phyloP scores from a whole-genome alignment of 2,797 vertebrate species.

The Rousettus madagascariensis region DNA sequence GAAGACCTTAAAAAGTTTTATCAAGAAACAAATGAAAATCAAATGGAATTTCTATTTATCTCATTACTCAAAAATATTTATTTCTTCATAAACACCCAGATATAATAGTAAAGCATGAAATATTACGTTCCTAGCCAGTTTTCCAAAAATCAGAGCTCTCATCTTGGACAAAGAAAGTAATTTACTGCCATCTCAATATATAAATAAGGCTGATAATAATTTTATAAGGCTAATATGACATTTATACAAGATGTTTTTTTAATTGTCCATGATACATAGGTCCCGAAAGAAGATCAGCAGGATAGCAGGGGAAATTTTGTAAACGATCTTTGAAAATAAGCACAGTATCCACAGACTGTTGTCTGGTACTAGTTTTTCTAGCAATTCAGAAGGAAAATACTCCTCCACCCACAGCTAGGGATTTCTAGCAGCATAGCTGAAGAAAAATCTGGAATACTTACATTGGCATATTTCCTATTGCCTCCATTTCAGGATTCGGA shows the following conservation, averaged over 20 bases:
- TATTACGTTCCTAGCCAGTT: constrained; percentile 20
- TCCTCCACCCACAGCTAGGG: constrained; percentile 58
- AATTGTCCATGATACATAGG: constrained; percentile 8
- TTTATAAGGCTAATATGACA: background rate
- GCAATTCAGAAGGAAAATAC: constrained; percentile 31
- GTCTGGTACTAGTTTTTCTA: constrained; percentile 49
- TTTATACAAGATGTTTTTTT: constrained; percentile 13
- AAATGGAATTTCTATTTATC: background rate
- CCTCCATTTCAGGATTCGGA: constrained; percentile 22
- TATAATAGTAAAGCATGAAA: constrained; percentile 41
- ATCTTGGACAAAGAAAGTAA: constrained; percentile 31
- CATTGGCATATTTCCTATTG: constrained; percentile 48
- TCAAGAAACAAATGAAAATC: background rate
- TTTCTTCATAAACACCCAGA: constrained; percentile 56
- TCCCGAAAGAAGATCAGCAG: constrained; percentile 12
- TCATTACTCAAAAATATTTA: constrained; percentile 45
- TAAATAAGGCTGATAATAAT: background rate
- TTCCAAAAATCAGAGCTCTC: constrained; percentile 16
- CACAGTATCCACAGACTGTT: constrained; percentile 39
- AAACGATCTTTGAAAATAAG: constrained; percentile 12
- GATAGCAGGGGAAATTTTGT: background rate
- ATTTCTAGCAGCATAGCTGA: constrained; percentile 46
- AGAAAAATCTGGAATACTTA: constrained; percentile 60
- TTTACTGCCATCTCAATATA: background rate
- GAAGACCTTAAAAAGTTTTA: background rate